These are phyloP conservation scores for Yponomeuta cagnagella DNA, from an alignment of 2,888 invertebrate genomes.

Conservation along the genomic window DNA sequence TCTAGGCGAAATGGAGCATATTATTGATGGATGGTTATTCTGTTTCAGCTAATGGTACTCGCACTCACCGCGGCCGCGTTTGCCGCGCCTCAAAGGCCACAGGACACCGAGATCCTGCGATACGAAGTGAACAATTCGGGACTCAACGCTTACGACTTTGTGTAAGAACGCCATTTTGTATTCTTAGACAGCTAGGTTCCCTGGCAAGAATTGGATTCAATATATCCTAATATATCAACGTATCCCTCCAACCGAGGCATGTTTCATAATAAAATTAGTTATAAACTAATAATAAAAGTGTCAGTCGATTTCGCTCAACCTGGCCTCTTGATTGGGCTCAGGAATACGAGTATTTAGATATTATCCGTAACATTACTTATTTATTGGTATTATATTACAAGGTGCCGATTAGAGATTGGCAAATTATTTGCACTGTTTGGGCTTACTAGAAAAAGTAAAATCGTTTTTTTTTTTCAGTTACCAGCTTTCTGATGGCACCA, in stretches of 20 bases:
- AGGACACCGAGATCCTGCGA: conserved; percentile 76
- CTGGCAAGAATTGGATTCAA: not conserved
- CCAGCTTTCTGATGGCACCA: conserved; percentile 75
- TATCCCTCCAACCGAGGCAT: not conserved
- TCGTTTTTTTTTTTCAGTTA: conserved; percentile 41
- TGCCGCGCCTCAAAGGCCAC: conserved; percentile 50
- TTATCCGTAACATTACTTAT: too few species aligned
- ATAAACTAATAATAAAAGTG: too few species aligned
- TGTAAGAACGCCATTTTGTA: conserved; percentile 47
- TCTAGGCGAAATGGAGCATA: conserved; percentile 29
- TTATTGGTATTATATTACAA: too few species aligned
- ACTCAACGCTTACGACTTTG: conserved; percentile 74
- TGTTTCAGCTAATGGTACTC: conserved; percentile 59
- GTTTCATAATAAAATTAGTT: not conserved
- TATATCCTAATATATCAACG: not conserved
- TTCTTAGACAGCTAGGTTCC: not conserved
- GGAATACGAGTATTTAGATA: too few species aligned
- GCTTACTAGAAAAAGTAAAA: too few species aligned
- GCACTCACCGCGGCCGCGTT: conserved; percentile 43
- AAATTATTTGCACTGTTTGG: too few species aligned
- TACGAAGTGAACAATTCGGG: conserved; percentile 79
- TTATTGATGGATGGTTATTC: conserved; percentile 24
- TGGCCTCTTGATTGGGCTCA: too few species aligned
- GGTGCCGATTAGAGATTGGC: too few species aligned
- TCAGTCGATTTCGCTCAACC: too few species aligned